A percentile compares a stretch with the other conserved stretches of the same genome.
phyloP scores from a whole-genome alignment of 2,113 vertebrate species.

The Lontra canadensis region DNA sequence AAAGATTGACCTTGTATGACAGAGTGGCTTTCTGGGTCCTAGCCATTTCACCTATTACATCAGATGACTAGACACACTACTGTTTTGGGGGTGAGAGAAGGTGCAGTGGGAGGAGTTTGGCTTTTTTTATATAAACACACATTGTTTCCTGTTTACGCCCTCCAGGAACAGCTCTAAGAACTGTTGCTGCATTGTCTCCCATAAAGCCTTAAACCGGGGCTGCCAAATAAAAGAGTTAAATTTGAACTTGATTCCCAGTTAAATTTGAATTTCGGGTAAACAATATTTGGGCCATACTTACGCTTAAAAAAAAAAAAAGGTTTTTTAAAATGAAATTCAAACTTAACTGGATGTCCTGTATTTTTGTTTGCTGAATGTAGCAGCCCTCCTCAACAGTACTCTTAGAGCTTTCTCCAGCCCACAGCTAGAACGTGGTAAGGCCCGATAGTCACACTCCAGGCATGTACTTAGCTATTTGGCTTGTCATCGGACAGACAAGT shows the following conservation, averaged over 20 bases:
- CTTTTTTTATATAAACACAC: not conserved
- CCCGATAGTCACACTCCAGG: not conserved
- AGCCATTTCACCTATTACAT: not conserved
- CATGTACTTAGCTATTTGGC: not conserved
- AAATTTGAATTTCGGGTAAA: slow-evolving; percentile 15
- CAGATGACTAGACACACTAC: not conserved
- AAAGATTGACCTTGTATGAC: not conserved
- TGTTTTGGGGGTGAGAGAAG: not conserved
- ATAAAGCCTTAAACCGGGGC: not conserved
- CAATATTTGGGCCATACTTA: not conserved
- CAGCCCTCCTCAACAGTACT: not conserved
- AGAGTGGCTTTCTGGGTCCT: not conserved
- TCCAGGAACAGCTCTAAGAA: not conserved
- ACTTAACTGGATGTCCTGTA: not conserved
- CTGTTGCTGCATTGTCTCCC: not conserved
- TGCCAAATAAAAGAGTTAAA: not conserved
- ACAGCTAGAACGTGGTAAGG: not conserved
- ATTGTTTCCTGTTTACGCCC: not conserved
- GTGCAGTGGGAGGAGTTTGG: not conserved
- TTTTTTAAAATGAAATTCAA: not conserved
- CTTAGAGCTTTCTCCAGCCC: not conserved
- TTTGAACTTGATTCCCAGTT: not conserved
- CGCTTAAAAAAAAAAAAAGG: not conserved
- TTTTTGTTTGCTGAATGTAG: not conserved
- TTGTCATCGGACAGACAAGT: not conserved